Base-by-base conservation (phyloP, 2,113 vertebrate species). In the Taurulus bubalis region DNA sequence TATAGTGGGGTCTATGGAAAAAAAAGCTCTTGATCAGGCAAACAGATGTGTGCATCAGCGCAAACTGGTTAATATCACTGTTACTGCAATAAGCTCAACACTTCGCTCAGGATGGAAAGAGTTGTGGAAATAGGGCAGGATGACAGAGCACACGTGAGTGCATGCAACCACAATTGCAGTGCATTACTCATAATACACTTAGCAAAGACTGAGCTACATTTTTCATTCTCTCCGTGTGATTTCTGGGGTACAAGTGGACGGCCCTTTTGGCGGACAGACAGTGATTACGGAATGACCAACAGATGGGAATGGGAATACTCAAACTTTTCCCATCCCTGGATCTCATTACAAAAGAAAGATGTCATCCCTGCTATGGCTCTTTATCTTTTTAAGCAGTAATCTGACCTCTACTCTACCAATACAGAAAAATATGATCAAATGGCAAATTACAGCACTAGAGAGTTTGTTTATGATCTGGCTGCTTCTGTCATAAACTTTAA, bases 11-110 rank as follows among this genome's bases (percentile, higher is more conserved):
- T 78, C 64, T 71, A 59, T 88, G 83, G 85, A 88, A 91, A 90
- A 91, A 90, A 85, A 86, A 63, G n/a, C 22, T 77, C 86, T 66
- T 93, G 89, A 95, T 94, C 92, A 92, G 88, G 89, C 88, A 89
- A 95, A 91, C 94, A 94, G 93, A 94, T 93, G 90, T 94, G 92
- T 90, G 86, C 86, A 90, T 88, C 85, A 77, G 80, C 53, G 65
- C 79, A 93, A 91, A 90, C 86, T 92, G 86, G 90, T 85, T 90
- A 93, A 92, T 92, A 92, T 93, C 90, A 92, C 79, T 60, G 90
- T 88, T 86, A 75, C 86, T 88, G 90, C 90, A 93, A 87, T 89
- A 91, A 91, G 89, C 90, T 90, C 89, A 86, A 93, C 92, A 92
- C 93, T 87, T 91, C 60, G 24, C 89, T 83, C 76, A 30, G 87